phyloP scores from a whole-genome alignment of 2,888 invertebrate species.

The Choreutis nemorana region DNA sequence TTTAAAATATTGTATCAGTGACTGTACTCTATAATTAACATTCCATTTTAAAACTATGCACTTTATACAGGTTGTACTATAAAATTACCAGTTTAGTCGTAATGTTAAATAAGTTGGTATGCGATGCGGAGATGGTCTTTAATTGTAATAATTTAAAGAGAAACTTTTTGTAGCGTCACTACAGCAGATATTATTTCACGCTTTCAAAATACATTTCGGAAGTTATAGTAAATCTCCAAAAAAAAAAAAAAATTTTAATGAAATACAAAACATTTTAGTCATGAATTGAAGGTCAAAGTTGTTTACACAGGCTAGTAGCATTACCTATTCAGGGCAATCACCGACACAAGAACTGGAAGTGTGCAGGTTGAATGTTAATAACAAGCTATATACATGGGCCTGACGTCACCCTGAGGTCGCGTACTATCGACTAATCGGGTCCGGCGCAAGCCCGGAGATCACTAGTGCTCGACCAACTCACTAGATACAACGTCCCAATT shows the following conservation, averaged over 20 bases:
- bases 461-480: constrained; percentile 52
- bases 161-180: no score
- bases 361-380: constrained; percentile 41
- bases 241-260: neutral
- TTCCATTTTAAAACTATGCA: no score
- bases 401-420: constrained; percentile 60
- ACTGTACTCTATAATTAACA: no score
- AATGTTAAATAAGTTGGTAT: no score
- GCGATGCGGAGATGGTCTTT: no score
- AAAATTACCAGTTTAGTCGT: no score
- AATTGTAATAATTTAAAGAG: no score
- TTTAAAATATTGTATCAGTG: no score
- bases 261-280: constrained; percentile 2
- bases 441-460: constrained; percentile 40
- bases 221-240: constrained; percentile 3
- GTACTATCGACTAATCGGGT: constrained; percentile 30
- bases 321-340: constrained; percentile 22
- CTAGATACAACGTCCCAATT: constrained; percentile 36
- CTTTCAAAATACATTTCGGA: constrained; percentile 4
- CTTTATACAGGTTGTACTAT: no score
- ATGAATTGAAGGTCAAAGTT: constrained; percentile 29
- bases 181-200: constrained; percentile 3
- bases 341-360: constrained; percentile 39
- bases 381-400: constrained; percentile 25
- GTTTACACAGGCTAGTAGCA: constrained; percentile 18